phyloP scores from a whole-genome alignment of 1,140 invertebrate species.

The Micrasema longulum region DNA sequence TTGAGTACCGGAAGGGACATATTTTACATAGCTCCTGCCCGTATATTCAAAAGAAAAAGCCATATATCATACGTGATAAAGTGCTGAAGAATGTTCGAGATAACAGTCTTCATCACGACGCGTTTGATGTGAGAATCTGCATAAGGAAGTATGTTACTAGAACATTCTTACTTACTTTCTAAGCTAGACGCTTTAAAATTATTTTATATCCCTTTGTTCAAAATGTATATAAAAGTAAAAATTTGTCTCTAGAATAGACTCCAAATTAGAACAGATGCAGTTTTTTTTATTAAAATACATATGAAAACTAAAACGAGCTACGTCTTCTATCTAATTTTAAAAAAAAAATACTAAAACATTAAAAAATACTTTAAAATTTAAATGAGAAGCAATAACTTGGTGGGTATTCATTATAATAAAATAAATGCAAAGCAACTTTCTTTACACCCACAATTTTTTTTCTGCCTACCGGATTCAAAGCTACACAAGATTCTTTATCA shows the following conservation, averaged over 20 bases:
- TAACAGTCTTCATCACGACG: conserved; percentile 46
- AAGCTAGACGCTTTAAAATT: not conserved
- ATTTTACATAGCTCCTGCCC: conserved; percentile 48
- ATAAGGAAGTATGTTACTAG: conserved; percentile 26
- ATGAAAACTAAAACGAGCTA: not conserved
- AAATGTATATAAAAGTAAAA: not conserved
- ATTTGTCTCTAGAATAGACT: not conserved
- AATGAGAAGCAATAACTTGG: not conserved
- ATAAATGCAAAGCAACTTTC: no score
- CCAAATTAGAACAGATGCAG: no score
- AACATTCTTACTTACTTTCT: conserved; percentile 1
- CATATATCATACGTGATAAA: conserved; percentile 49
- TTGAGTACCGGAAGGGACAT: conserved; percentile 44
- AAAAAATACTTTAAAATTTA: not conserved
- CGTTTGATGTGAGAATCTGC: conserved; percentile 43
- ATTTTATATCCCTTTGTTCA: not conserved
- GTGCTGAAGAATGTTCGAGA: conserved; percentile 49
- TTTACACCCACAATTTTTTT: not conserved
- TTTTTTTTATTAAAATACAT: not conserved
- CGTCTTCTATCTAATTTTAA: not conserved
- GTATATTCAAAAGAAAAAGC: conserved; percentile 47
- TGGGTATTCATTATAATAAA: no score
- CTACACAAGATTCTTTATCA: not conserved
- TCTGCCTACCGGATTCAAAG: no score
- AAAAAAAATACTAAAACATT: not conserved